Percentiles rank a stretch among this genome's conserved stretches.
These are phyloP conservation scores for Allolobophora icterica DNA, from an alignment of 2,888 invertebrate species.

Conservation along the genomic window DNA sequence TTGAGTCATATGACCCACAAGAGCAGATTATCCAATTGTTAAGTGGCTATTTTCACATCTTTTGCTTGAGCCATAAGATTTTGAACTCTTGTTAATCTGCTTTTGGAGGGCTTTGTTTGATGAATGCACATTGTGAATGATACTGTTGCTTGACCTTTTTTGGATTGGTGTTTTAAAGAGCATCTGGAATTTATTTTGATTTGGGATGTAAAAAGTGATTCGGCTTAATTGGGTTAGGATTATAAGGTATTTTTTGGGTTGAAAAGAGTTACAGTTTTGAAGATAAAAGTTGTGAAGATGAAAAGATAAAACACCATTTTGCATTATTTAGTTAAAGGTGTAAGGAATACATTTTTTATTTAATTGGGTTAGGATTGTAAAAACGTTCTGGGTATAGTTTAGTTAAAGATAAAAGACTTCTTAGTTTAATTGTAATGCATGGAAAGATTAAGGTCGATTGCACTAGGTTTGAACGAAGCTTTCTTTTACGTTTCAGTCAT, in stretches of 20 bases:
- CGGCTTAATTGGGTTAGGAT: background rate
- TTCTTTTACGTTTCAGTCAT: constrained; percentile 32
- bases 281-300: too few relatives aligned
- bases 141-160: background rate
- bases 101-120: too few relatives aligned
- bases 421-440: background rate
- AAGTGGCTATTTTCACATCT: too few relatives aligned
- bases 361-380: background rate
- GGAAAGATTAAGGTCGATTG: background rate
- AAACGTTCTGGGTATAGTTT: background rate
- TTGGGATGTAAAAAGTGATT: background rate
- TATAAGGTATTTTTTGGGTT: background rate
- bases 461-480: too few relatives aligned
- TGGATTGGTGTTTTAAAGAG: background rate
- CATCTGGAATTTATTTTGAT: background rate
- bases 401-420: background rate
- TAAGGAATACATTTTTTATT: background rate
- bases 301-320: too few relatives aligned
- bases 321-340: too few relatives aligned
- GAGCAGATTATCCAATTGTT: too few relatives aligned
- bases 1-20: too few relatives aligned
- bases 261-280: too few relatives aligned
- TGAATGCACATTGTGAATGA: too few relatives aligned
- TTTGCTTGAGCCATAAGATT: too few relatives aligned
- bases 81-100: too few relatives aligned